These are phyloP conservation scores for Etheostoma spectabile DNA, from an alignment of 2,113 vertebrate species.

Conservation along the genomic window DNA sequence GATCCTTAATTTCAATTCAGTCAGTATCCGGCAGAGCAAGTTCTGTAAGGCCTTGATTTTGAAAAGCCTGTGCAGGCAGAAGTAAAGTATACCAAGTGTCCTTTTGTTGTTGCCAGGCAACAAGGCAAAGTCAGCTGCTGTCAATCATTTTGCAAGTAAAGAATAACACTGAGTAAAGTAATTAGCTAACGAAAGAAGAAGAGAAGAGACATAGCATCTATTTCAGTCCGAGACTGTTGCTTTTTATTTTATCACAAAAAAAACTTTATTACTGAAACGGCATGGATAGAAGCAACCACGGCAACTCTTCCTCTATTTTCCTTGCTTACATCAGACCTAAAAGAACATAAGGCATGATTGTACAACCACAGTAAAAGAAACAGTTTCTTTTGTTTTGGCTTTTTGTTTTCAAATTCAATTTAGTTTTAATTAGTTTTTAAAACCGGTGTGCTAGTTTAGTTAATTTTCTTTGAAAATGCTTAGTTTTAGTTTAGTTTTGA, in stretches of 20 bases:
- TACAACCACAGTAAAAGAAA: background rate
- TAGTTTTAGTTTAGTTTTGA: too few relatives aligned
- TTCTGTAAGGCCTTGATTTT: conserved; percentile 48
- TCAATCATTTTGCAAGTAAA: conserved; percentile 36
- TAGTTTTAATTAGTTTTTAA: too few relatives aligned
- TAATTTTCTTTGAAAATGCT: too few relatives aligned
- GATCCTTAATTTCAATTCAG: background rate
- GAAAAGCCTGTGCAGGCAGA: conserved; percentile 39
- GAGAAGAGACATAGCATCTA: conserved; percentile 36
- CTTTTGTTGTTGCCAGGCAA: conserved; percentile 60
- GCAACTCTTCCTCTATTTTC: background rate
- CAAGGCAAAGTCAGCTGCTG: conserved; percentile 37
- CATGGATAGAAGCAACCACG: background rate
- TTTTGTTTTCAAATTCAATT: too few relatives aligned
- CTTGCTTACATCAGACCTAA: background rate
- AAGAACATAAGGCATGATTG: conserved; percentile 1
- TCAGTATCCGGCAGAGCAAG: background rate
- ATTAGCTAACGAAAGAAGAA: conserved; percentile 48
- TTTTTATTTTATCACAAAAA: conserved; percentile 9
- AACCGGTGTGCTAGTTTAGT: too few relatives aligned
- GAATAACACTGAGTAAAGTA: conserved; percentile 32
- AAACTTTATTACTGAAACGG: background rate
- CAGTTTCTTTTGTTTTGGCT: too few relatives aligned
- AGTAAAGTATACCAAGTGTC: conserved; percentile 28
- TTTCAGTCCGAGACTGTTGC: conserved; percentile 18